These are phyloP conservation scores for Melanotus villosus DNA, from an alignment of 2,888 invertebrate genomes.

Conservation along the genomic window DNA sequence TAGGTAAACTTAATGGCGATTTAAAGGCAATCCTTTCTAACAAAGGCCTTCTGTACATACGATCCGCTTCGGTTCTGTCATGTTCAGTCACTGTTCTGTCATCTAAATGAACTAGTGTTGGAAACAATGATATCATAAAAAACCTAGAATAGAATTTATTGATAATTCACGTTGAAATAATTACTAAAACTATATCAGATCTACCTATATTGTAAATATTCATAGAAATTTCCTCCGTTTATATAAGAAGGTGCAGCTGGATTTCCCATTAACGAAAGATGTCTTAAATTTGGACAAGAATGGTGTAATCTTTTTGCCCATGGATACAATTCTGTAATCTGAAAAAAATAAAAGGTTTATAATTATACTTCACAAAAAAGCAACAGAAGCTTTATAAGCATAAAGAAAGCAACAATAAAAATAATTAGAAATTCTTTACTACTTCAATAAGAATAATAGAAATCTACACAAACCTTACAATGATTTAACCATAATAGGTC, in stretches of 20 bases:
- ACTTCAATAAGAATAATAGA: no score
- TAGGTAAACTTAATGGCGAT: conserved; percentile 58
- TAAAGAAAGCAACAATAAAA: no score
- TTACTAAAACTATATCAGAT: not conserved
- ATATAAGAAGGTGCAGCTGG: conserved; percentile 84
- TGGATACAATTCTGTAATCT: conserved; percentile 75
- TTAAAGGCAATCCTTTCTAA: conserved; percentile 69
- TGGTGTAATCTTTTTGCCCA: conserved; percentile 80
- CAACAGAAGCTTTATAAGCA: no score
- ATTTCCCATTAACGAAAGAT: conserved; percentile 89
- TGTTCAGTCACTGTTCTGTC: conserved; percentile 78
- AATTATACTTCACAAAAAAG: no score
- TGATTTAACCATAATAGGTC: conserved; percentile 84
- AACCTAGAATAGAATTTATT: conserved; percentile 73
- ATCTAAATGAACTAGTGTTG: conserved; percentile 79
- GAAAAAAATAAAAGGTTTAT: conserved; percentile 60
- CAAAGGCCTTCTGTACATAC: conserved; percentile 75
- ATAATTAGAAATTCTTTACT: no score
- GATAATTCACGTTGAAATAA: no score
- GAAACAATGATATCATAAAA: conserved; percentile 82
- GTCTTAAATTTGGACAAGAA: conserved; percentile 81
- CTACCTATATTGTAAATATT: conserved; percentile 84
- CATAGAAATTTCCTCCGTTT: conserved; percentile 82
- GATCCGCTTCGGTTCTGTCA: conserved; percentile 75
- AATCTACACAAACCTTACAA: conserved; percentile 74